These are phyloP conservation scores for Uloborus plumipes DNA, from an alignment of 2,888 invertebrate species.

Conservation along the genomic window DNA sequence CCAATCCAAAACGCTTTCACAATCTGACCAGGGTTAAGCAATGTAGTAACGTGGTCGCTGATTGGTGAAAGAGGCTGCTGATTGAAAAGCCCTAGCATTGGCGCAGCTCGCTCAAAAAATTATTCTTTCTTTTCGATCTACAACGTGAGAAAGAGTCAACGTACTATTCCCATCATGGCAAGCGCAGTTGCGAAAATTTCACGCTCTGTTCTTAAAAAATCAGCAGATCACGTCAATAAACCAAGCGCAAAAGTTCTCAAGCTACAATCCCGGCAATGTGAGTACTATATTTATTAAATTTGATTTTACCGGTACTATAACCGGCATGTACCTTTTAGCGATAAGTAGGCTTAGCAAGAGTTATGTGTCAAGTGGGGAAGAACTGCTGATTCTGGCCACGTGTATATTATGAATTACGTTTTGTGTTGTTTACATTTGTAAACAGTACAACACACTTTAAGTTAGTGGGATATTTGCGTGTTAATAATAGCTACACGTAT, in stretches of 20 bases:
- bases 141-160: conserved; percentile 35
- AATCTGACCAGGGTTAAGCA: background rate
- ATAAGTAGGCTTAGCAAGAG: conserved; percentile 31
- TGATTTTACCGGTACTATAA: conserved; percentile 8
- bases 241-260: background rate
- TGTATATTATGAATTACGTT: conserved; percentile 6
- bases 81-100: conserved; percentile 1
- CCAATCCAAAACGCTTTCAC: background rate
- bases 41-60: background rate
- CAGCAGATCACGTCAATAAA: conserved; percentile 3
- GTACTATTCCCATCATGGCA: conserved; percentile 26
- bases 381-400: conserved; percentile 23
- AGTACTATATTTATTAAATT: conserved; percentile 20
- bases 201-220: conserved; percentile 26
- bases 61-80: conserved; percentile 1
- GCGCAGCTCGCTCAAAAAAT: background rate
- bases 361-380: conserved; percentile 26
- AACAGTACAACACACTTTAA: no score
- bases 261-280: conserved; percentile 23
- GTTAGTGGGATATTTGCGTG: no score
- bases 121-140: conserved; percentile 1
- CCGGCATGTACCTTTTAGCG: conserved; percentile 14
- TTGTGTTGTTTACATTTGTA: no score
- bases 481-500: no score
- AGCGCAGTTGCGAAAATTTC: conserved; percentile 45